These are phyloP conservation scores for Daboia siamensis DNA, from an alignment of 2,113 vertebrate species.

Conservation along the genomic window DNA sequence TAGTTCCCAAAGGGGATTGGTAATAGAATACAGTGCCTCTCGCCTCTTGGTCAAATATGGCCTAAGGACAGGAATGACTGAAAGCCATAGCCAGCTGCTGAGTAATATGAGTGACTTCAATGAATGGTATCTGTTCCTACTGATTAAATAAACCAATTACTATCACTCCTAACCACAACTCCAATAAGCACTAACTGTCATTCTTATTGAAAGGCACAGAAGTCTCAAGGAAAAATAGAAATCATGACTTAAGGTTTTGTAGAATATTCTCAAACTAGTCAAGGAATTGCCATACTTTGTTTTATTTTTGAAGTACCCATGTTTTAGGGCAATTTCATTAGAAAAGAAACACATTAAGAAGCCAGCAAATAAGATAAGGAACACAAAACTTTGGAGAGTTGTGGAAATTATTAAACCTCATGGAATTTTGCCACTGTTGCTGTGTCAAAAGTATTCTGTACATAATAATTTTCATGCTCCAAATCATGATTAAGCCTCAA, in stretches of 20 bases:
- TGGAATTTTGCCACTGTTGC: background rate
- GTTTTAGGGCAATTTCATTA: background rate
- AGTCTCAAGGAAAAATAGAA: background rate
- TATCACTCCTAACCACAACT: background rate
- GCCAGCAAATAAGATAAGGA: background rate
- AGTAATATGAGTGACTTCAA: background rate
- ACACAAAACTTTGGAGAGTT: background rate
- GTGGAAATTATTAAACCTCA: background rate
- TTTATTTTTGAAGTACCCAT: background rate
- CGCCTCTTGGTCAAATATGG: background rate
- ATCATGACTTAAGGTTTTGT: background rate
- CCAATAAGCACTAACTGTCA: slow-evolving; percentile 1
- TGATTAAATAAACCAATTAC: background rate
- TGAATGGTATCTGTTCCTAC: slow-evolving; percentile 16
- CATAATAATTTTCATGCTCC: background rate
- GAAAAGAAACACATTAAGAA: background rate
- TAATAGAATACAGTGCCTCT: slow-evolving; percentile 19
- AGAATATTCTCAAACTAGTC: background rate
- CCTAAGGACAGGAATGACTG: slow-evolving; percentile 14
- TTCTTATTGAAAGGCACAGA: slow-evolving; percentile 17
- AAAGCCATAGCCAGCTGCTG: slow-evolving; percentile 2
- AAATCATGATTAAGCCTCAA: no score
- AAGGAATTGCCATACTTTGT: background rate
- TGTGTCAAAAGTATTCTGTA: background rate
- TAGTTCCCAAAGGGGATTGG: background rate